Percentiles rank a stretch among this genome's conserved stretches.
Evolutionary conservation across 2,797 vertebrate species (phyloP).

Genomic region (Bradypodion ventrale): DNA sequence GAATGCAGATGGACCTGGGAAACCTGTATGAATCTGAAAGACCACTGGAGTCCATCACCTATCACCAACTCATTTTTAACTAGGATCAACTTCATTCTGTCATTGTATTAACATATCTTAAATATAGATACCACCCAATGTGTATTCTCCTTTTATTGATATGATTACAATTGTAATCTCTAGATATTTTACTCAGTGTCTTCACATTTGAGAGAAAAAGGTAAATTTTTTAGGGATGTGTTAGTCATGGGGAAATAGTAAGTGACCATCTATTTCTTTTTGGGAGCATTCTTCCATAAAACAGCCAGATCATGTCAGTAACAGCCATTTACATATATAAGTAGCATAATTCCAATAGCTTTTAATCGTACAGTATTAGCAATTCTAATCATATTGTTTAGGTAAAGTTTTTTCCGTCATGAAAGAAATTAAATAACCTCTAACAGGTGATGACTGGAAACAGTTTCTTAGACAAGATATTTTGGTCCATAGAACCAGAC

Average conservation of each 20-base stretch:
- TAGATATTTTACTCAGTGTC: background rate
- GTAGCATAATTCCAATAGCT: background rate
- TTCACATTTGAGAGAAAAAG: background rate
- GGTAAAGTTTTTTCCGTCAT: conserved; percentile 15
- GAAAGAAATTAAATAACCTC: conserved; percentile 20
- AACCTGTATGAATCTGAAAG: background rate
- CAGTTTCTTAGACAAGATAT: conserved; percentile 28
- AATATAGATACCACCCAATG: background rate
- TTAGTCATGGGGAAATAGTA: no score
- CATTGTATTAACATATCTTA: background rate
- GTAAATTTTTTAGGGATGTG: no score
- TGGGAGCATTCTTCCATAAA: background rate
- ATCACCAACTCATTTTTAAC: background rate
- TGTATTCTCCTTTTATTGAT: background rate
- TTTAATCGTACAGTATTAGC: no score
- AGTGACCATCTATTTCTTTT: background rate
- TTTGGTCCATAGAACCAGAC: conserved; percentile 40
- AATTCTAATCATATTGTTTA: conserved; percentile 5
- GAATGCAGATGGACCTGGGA: background rate
- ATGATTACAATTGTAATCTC: background rate
- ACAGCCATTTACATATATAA: background rate
- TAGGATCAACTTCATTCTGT: background rate
- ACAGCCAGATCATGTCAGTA: background rate
- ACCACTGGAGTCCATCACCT: background rate
- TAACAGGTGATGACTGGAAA: conserved; percentile 23